Conservation (phyloP, 2,113 vertebrate genomes). For the Dasyornis broadbenti region DNA sequence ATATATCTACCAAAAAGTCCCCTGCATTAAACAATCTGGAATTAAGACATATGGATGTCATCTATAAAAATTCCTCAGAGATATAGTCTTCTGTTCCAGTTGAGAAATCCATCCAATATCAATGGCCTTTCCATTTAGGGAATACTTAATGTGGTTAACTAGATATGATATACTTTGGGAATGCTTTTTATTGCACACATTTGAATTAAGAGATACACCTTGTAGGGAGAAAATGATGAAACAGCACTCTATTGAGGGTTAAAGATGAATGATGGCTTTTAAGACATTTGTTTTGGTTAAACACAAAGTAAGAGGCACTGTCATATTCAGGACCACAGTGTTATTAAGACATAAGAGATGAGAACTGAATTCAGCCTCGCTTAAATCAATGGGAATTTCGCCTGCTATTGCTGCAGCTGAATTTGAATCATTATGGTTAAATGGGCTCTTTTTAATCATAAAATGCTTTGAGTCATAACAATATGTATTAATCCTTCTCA, state of each 20-base stretch:
- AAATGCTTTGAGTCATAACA: constrained; percentile 44
- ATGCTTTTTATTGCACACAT: constrained; percentile 51
- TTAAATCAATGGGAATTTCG: constrained; percentile 36
- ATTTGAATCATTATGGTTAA: constrained; percentile 51
- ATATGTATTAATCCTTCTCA: constrained; percentile 33
- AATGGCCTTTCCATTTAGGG: constrained; percentile 49
- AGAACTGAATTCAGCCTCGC: neutral
- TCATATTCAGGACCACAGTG: constrained; percentile 11
- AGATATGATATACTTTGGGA: constrained; percentile 49
- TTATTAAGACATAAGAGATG: constrained; percentile 43
- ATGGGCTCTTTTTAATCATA: constrained; percentile 48
- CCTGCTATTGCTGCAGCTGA: neutral
- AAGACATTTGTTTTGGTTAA: constrained; percentile 60
- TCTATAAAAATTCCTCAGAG: constrained; percentile 40
- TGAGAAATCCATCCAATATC: constrained; percentile 44
- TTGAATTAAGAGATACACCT: constrained; percentile 56
- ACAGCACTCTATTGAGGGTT: constrained; percentile 34
- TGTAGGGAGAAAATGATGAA: constrained; percentile 47
- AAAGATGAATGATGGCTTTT: constrained; percentile 45
- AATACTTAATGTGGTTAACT: constrained; percentile 48
- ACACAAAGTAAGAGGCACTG: constrained; percentile 38
- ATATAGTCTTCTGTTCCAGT: constrained; percentile 1
- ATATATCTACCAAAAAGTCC: neutral
- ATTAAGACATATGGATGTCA: constrained; percentile 42
- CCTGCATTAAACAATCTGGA: neutral